Evolutionary conservation across 1,140 invertebrate species (phyloP), one percentile per base, ranked within the genome.

Genomic region (Anastatus disparis): DNA sequence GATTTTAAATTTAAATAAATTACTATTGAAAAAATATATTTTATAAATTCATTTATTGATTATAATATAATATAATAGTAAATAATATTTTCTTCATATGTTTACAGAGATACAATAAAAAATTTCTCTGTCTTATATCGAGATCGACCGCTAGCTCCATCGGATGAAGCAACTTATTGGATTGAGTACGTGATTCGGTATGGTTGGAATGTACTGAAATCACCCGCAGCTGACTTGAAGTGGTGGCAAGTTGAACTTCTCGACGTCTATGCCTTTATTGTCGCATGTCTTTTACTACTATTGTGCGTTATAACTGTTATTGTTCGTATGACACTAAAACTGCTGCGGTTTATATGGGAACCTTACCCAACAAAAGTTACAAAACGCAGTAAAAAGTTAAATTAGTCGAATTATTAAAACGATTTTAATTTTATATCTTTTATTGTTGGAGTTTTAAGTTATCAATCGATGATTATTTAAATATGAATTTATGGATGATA

Each of bases 181-280:
- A 74, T 82, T 0, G 84, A 86, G 74, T 84, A 83, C 53, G 77
- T 83, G 0, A 77, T 84, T 22, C 72, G 85, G 4, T 83, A 89
- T 66, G 69, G 69, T 15, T 9, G 4, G 1, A 26, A 61, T 13
- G 76, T 78, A 52, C 64, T 84, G 7, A 74, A 74, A 35, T 74
- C 77, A 9, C 56, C 75, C 26, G 81, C 72, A 3, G 22, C 66
- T 1, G 69, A 83, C 64, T 64, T 84, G 3, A 56, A 69, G 22
- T 80, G 76, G 71, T 80, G 77, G 44, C 81, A 84, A 61, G 55
- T 75, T 40, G 72, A 73, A 17, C 59, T 79, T 15, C 42, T 84
- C 2, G 83, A 84, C 66, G 76, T 84, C 48, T 61, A 74, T 46
- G 70, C 42, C 31, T 44, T 73, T 24, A 24, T 74, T 10, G 15